Base-by-base conservation (phyloP, 1,140 invertebrate genomes). In the Lasioglossum albipes region DNA sequence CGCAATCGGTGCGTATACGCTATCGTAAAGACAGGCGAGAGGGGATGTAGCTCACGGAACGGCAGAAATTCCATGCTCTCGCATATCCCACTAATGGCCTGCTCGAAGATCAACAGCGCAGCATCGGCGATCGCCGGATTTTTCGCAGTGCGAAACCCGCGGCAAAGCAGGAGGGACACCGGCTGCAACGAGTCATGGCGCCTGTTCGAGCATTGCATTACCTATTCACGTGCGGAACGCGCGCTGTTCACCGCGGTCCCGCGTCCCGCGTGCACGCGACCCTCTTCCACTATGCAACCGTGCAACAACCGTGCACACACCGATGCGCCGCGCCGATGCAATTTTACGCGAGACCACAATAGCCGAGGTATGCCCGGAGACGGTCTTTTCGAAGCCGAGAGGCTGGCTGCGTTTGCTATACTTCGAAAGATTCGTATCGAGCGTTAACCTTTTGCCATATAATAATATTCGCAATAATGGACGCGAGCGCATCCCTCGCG, bases 181-280 rank as follows among this genome's bases (percentile, higher is more conserved):
- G 69, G 79, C 79, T 64, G 71, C 52, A 57, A 73, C 62, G 78
- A 84, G 79, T 77, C 82, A 70, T 80, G 79, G 82, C 82, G 78
- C 72, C 84, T 84, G 31, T 22, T 72, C 74, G 74, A 59, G 67
- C 82, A 70, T 75, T 20, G 73, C 82, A 84, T 80, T 80, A 75
- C 54, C 79, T 80, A 80, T 80, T 75, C 79, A 80, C 57, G 65
- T 45, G 20, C n/a, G 52, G 65, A 75, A 75, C 73, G 42, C 52
- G 52, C 52, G 52, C 45, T 49, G 9, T 52, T 18, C 49, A 2
- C 49, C 49, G 4, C 12, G 49, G 49, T 52, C 10, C 49, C 13
- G 13, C 18, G 49, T 52, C 10, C 49, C 13, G 13, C 18, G 27
- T 75, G 72, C 79, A 75, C 65, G 73, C 79, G 72, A 68, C 42